These are phyloP conservation scores for Helobdella robusta DNA, from an alignment of 2,888 invertebrate genomes.

Conservation along the genomic window DNA sequence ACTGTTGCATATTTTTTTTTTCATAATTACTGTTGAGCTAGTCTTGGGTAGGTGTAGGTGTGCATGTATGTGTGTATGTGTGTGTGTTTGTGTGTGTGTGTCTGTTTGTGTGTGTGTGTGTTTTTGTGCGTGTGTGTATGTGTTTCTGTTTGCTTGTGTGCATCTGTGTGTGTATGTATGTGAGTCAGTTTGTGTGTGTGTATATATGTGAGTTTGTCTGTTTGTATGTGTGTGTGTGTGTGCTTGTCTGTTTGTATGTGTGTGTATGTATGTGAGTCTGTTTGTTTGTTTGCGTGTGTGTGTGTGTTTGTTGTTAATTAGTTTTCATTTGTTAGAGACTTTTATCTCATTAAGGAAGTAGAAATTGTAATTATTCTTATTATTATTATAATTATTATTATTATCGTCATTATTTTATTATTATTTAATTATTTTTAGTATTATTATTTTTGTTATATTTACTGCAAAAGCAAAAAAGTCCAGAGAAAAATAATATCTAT, in stretches of 20 bases:
- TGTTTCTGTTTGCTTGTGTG: background rate
- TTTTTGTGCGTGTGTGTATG: background rate
- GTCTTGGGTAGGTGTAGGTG: too few relatives aligned
- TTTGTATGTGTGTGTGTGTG: background rate
- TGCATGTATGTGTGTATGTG: constrained; percentile 3
- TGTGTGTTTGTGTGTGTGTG: background rate
- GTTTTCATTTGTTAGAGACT: too few relatives aligned
- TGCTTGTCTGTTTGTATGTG: background rate
- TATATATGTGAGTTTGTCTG: background rate
- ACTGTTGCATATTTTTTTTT: too few relatives aligned
- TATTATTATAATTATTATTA: too few relatives aligned
- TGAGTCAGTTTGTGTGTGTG: background rate
- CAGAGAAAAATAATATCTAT: too few relatives aligned
- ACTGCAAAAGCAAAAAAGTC: too few relatives aligned
- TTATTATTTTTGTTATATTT: too few relatives aligned
- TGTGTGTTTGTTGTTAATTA: background rate
- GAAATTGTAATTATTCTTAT: too few relatives aligned
- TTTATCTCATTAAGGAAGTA: too few relatives aligned
- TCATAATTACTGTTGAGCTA: too few relatives aligned
- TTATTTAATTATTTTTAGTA: too few relatives aligned
- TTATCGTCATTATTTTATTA: too few relatives aligned
- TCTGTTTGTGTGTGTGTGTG: background rate
- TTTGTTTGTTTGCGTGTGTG: background rate
- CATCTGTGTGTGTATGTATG: background rate
- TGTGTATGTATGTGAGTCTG: background rate